Percentiles rank a stretch among this genome's conserved stretches.
phyloP scores from a whole-genome alignment of 2,888 invertebrate species.

The Eueremaeus valkanovi region DNA sequence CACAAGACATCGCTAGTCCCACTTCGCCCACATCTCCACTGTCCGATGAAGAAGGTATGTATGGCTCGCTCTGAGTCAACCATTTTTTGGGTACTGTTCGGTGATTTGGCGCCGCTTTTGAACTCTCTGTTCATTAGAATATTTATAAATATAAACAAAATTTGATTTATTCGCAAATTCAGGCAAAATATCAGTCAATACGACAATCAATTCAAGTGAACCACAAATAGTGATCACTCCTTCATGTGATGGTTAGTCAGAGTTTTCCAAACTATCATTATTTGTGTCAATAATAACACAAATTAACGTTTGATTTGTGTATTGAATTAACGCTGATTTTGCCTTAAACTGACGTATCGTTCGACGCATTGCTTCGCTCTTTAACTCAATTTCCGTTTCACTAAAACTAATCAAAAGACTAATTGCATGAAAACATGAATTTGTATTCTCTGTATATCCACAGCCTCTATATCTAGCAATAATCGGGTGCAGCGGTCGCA shows the following conservation, averaged over 20 bases:
- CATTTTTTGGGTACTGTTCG: neutral
- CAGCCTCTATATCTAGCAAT: constrained; percentile 37
- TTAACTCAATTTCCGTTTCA: constrained; percentile 21
- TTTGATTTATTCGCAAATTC: neutral
- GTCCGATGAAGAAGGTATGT: constrained; percentile 49
- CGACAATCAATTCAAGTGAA: constrained; percentile 27
- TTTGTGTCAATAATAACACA: neutral
- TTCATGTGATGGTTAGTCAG: constrained; percentile 39
- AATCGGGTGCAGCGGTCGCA: constrained; percentile 53
- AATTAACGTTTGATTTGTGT: neutral
- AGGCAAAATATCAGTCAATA: constrained; percentile 27
- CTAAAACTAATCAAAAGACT: neutral
- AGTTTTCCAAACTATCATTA: neutral
- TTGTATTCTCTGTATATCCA: constrained; percentile 30
- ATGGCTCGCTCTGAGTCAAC: neutral
- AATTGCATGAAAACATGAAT: constrained; percentile 40
- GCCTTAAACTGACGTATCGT: neutral
- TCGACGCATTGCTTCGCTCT: constrained; percentile 2
- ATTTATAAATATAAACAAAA: neutral
- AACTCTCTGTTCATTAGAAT: neutral
- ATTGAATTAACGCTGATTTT: neutral
- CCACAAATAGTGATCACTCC: constrained; percentile 38
- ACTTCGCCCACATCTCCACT: constrained; percentile 49
- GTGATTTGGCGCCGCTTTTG: constrained; percentile 28
- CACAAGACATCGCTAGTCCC: constrained; percentile 44